These are phyloP conservation scores for Bufo gargarizans DNA, from an alignment of 2,113 vertebrate species.

Conservation along the genomic window DNA sequence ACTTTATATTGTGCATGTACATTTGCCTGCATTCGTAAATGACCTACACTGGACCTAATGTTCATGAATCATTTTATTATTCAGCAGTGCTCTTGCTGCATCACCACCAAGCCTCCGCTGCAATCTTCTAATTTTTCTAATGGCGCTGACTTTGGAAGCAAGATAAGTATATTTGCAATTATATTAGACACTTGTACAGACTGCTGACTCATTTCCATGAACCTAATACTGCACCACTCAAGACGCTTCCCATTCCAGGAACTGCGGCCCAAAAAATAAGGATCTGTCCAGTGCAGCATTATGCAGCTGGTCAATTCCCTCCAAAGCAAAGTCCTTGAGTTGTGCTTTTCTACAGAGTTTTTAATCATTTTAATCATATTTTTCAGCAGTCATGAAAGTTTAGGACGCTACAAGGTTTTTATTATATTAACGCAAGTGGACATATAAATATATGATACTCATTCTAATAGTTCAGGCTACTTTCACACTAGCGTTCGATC, in stretches of 20 bases:
- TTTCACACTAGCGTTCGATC: no score
- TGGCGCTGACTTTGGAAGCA: constrained; percentile 1
- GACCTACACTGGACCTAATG: background rate
- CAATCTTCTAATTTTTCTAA: constrained; percentile 31
- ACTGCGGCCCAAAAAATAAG: constrained; percentile 7
- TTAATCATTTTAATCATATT: background rate
- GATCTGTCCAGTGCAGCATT: background rate
- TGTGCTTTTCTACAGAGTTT: background rate
- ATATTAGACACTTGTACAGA: background rate
- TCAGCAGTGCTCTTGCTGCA: background rate
- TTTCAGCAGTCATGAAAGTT: no score
- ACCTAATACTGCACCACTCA: background rate
- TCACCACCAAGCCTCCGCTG: background rate
- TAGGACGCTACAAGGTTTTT: no score
- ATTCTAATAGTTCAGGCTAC: no score
- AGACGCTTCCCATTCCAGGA: background rate
- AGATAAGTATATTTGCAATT: background rate
- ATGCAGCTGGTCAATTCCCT: background rate
- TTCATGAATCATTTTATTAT: background rate
- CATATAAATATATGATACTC: no score
- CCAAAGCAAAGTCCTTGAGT: background rate
- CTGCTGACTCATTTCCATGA: constrained; percentile 42
- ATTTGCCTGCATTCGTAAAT: background rate
- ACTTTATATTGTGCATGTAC: background rate
- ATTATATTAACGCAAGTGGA: no score